These are phyloP conservation scores for Neoarius graeffei DNA, from an alignment of 2,113 vertebrate genomes.

Conservation along the genomic window DNA sequence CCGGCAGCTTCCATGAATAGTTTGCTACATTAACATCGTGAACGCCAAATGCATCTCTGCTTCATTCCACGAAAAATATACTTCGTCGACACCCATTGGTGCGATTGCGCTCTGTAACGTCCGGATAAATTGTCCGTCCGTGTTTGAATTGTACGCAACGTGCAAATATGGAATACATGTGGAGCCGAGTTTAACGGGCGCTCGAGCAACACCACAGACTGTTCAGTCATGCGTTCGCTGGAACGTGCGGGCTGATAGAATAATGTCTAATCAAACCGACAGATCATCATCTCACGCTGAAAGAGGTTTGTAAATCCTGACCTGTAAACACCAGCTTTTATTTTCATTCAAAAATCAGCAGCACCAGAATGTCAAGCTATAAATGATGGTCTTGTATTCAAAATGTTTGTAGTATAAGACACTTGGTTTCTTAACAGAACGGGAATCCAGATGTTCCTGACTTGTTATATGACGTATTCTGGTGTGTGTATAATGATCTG, in stretches of 20 bases:
- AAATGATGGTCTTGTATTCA: not conserved
- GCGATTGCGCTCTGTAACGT: not conserved
- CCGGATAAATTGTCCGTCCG: not conserved
- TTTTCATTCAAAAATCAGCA: no score
- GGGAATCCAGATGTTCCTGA: not conserved
- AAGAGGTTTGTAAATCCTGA: slow-evolving; percentile 2
- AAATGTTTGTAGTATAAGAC: not conserved
- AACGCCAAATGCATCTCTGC: not conserved
- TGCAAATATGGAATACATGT: not conserved
- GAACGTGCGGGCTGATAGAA: not conserved
- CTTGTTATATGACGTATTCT: not conserved
- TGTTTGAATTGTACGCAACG: not conserved
- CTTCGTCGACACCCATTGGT: not conserved
- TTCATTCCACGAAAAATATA: not conserved
- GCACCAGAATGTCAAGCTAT: not conserved
- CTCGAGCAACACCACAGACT: not conserved
- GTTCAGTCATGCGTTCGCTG: not conserved
- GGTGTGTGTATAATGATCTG: not conserved
- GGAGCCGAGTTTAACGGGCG: not conserved
- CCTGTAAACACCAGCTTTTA: not conserved
- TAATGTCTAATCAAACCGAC: not conserved
- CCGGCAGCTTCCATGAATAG: no score
- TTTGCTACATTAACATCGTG: not conserved
- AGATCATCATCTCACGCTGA: not conserved
- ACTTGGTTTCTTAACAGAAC: not conserved